These are phyloP conservation scores for Smutsia gigantea DNA, from an alignment of 2,797 vertebrate genomes.

Conservation along the genomic window DNA sequence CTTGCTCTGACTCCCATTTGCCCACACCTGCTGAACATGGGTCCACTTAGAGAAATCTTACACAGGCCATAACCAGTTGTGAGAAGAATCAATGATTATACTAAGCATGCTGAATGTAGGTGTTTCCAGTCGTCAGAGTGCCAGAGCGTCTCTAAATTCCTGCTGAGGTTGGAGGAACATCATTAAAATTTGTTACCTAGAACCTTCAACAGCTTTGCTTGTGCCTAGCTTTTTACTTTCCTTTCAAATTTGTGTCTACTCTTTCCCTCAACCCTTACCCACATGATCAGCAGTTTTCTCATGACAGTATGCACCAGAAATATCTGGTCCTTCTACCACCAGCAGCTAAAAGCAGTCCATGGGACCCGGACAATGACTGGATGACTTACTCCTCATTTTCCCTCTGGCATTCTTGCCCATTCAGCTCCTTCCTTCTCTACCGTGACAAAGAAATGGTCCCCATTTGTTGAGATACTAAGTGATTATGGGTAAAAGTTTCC, in stretches of 20 bases:
- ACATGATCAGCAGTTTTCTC: not conserved
- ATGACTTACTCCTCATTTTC: not conserved
- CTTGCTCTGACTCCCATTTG: not conserved
- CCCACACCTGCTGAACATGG: not conserved
- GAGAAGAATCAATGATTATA: not conserved
- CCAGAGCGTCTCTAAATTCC: not conserved
- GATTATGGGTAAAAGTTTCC: not conserved
- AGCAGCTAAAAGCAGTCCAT: not conserved
- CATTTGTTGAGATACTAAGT: not conserved
- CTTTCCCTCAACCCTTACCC: not conserved
- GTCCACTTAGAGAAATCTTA: not conserved
- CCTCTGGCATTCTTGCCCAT: not conserved
- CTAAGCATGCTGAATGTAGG: not conserved
- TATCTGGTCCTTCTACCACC: not conserved
- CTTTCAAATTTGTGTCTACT: not conserved
- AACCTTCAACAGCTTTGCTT: not conserved
- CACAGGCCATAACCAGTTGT: not conserved
- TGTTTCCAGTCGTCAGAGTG: not conserved
- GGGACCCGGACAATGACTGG: not conserved
- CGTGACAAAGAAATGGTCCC: not conserved
- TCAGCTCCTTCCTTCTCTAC: not conserved
- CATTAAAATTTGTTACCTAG: not conserved
- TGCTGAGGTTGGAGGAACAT: not conserved
- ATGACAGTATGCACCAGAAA: not conserved
- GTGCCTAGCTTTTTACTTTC: not conserved